Conservation (phyloP, 1,140 invertebrate genomes). For the Venustaconcha ellipsiformis region DNA sequence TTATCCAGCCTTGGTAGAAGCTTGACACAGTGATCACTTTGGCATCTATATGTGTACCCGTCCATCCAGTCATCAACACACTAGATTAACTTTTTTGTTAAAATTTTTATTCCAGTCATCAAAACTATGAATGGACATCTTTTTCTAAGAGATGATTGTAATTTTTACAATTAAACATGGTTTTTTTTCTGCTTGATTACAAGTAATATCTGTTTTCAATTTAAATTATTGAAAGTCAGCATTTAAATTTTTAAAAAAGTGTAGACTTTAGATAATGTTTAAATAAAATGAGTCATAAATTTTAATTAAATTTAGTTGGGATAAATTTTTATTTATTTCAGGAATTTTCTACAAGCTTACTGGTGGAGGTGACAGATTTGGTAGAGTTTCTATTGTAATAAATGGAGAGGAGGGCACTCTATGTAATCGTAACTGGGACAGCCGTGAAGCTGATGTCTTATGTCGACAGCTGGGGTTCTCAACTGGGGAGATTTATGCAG, state of each 20-base stretch:
- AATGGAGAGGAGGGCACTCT: slow-evolving; percentile 49
- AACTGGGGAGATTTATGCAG: slow-evolving; percentile 42
- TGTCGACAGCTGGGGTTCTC: slow-evolving; percentile 42
- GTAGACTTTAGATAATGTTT: neutral
- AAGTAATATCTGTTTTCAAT: slow-evolving; percentile 18
- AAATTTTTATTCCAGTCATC: too few relatives aligned
- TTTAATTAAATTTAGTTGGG: too few relatives aligned
- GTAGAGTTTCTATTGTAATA: slow-evolving; percentile 47
- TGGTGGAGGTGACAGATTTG: slow-evolving; percentile 37
- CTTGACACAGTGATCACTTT: too few relatives aligned
- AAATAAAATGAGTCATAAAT: too few relatives aligned
- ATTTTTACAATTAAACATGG: too few relatives aligned
- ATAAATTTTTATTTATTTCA: neutral
- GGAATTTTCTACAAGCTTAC: slow-evolving; percentile 13
- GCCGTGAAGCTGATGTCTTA: slow-evolving; percentile 49
- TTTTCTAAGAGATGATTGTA: too few relatives aligned
- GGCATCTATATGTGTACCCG: too few relatives aligned
- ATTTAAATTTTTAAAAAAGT: neutral
- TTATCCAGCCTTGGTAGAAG: too few relatives aligned
- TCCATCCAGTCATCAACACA: too few relatives aligned
- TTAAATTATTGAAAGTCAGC: neutral
- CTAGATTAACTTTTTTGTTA: too few relatives aligned
- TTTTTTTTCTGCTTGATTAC: slow-evolving; percentile 39
- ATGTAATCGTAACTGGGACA: slow-evolving; percentile 42
- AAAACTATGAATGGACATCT: too few relatives aligned